A percentile compares a stretch with the other conserved stretches of the same genome.
Evolutionary conservation across 2,888 invertebrate species (phyloP).

Genomic region (Pristionchus entomophagus): DNA sequence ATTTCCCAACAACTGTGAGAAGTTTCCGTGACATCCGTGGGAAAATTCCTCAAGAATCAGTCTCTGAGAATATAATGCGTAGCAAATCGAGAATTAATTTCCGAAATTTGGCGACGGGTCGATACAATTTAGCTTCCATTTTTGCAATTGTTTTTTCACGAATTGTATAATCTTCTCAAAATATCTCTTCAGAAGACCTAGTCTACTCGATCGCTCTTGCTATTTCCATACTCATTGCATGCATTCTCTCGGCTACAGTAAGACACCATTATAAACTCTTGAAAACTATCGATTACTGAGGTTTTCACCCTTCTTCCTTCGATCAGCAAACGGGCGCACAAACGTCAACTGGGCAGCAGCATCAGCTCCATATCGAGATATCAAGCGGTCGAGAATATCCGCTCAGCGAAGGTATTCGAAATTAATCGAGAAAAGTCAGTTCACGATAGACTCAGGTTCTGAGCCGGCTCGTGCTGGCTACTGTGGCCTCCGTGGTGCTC

Average conservation of each 20-base stretch:
- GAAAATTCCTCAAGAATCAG: neutral
- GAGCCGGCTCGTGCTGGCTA: neutral
- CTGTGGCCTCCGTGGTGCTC: neutral
- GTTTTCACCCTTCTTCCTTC: neutral
- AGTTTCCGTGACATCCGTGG: neutral
- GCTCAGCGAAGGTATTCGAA: neutral
- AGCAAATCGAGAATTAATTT: too few species aligned
- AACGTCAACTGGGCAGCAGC: neutral
- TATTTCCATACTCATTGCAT: neutral
- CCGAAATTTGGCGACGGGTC: too few species aligned
- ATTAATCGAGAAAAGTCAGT: neutral
- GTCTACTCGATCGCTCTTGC: neutral
- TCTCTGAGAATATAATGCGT: too few species aligned
- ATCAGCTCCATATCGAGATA: neutral
- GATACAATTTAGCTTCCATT: too few species aligned
- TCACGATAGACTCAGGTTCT: neutral
- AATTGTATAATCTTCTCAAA: too few species aligned
- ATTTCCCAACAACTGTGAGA: too few species aligned
- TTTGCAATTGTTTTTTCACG: too few species aligned
- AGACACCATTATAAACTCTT: too few species aligned
- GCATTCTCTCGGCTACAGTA: neutral
- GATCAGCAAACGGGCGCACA: neutral
- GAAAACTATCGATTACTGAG: neutral
- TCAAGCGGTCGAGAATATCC: neutral
- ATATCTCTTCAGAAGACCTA: neutral